Conservation (phyloP, 2,797 vertebrate genomes). For the Amphiprion clarkii region DNA sequence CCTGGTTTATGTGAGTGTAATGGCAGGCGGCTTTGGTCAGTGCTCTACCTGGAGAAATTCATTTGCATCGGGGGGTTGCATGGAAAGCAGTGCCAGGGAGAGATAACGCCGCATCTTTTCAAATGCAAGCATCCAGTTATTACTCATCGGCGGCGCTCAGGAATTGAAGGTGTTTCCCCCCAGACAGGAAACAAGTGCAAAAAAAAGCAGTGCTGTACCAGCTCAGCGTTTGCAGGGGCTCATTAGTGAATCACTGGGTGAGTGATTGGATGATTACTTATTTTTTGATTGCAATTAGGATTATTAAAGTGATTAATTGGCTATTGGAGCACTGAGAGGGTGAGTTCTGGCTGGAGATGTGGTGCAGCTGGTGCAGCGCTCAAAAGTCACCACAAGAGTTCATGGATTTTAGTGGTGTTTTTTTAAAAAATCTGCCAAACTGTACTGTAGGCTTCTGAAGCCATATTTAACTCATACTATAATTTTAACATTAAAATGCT, state of each 20-base stretch:
- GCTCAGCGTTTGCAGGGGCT: conserved; percentile 37
- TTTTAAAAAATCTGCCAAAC: background rate
- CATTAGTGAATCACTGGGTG: conserved; percentile 65
- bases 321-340: conserved; percentile 50
- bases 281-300: conserved; percentile 76
- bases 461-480: background rate
- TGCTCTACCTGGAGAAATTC: conserved; percentile 67
- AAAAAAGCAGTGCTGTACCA: conserved; percentile 43
- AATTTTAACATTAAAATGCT: background rate
- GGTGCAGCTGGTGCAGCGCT: conserved; percentile 41
- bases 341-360: conserved; percentile 28
- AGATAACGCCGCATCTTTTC: conserved; percentile 71
- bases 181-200: conserved; percentile 47
- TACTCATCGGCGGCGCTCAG: conserved; percentile 41
- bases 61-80: conserved; percentile 55
- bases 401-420: background rate
- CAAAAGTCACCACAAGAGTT: conserved; percentile 44
- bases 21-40: conserved; percentile 65
- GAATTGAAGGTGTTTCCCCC: conserved; percentile 63
- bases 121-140: conserved; percentile 46
- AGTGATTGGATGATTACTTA: conserved; percentile 68
- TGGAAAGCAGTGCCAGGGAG: conserved; percentile 49
- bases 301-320: conserved; percentile 68
- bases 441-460: background rate
- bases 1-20: conserved; percentile 57